Conservation (phyloP, 2,888 invertebrate species). For the Noctua pronuba region DNA sequence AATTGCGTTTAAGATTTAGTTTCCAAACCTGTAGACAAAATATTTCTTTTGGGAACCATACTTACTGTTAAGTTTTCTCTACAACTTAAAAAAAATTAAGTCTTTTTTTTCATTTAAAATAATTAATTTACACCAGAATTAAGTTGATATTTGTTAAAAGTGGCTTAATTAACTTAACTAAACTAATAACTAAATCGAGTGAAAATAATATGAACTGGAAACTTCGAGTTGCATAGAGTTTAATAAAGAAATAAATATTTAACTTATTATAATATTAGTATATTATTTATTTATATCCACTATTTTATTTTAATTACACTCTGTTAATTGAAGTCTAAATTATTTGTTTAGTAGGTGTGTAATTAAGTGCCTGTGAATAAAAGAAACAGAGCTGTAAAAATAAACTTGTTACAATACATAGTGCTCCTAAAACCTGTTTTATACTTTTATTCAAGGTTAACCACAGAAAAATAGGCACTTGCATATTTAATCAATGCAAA, state of each 20-base stretch:
- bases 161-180: not conserved
- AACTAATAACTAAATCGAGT: not conserved
- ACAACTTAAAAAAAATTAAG: not conserved
- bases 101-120: not conserved
- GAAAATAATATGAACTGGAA: not conserved
- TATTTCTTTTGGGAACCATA: too few relatives aligned
- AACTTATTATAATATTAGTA: not conserved
- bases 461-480: slow-evolving; percentile 2
- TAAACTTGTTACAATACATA: not conserved
- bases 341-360: not conserved
- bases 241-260: too few relatives aligned
- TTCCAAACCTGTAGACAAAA: too few relatives aligned
- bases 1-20: too few relatives aligned
- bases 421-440: slow-evolving; percentile 1
- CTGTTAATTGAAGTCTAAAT: not conserved
- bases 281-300: not conserved
- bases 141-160: not conserved
- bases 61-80: not conserved
- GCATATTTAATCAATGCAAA: slow-evolving; percentile 1
- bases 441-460: not conserved
- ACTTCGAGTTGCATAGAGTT: not conserved
- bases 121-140: too few relatives aligned
- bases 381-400: not conserved
- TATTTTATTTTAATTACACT: not conserved
- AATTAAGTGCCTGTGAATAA: not conserved